A percentile compares a stretch with the other conserved stretches of the same genome.
Conservation (phyloP, 2,888 invertebrate genomes). For the Mythimna pallens region DNA sequence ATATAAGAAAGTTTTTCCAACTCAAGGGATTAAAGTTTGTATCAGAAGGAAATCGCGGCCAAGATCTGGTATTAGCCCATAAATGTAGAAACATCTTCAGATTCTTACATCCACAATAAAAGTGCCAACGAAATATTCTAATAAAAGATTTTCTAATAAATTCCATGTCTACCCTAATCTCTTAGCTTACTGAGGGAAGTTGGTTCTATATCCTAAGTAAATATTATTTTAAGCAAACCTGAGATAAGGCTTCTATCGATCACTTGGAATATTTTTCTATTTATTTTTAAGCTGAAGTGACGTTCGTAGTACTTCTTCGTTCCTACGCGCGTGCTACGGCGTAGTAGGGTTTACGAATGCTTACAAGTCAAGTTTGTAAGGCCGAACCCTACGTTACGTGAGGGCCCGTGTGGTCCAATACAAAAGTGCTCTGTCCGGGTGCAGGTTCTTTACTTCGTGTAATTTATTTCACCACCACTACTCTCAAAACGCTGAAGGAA, state of each 20-base stretch:
- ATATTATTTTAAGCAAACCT: constrained; percentile 19
- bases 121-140: constrained; percentile 23
- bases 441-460: too few relatives aligned
- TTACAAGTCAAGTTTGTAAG: neutral
- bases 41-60: neutral
- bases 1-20: neutral
- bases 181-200: constrained; percentile 15
- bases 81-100: constrained; percentile 5
- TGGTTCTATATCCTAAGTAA: constrained; percentile 25
- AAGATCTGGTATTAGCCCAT: neutral
- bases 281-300: neutral
- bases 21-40: constrained; percentile 16
- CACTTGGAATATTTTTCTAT: constrained; percentile 15
- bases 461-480: too few relatives aligned
- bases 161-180: constrained; percentile 25
- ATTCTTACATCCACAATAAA: constrained; percentile 6
- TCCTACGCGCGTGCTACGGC: constrained; percentile 29
- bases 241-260: constrained; percentile 22
- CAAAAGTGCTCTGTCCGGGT: too few relatives aligned
- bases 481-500: too few relatives aligned
- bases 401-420: too few relatives aligned
- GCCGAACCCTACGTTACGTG: too few relatives aligned
- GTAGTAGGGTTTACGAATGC: constrained; percentile 5
- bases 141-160: constrained; percentile 29
- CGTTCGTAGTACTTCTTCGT: constrained; percentile 15